phyloP scores from a whole-genome alignment of 1,140 invertebrate species.

The Orchesella cincta region DNA sequence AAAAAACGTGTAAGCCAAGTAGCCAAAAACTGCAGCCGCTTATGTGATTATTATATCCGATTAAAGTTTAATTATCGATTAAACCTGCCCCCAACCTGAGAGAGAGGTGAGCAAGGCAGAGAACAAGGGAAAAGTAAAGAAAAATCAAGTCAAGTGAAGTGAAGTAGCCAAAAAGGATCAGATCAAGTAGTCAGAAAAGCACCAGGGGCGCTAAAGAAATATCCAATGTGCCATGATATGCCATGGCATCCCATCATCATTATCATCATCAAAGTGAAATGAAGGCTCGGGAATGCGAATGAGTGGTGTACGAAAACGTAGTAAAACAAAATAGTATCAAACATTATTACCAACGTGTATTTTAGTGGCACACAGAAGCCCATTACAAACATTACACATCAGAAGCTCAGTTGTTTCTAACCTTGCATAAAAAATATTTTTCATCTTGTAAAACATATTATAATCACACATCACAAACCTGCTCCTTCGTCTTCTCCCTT shows the following conservation, averaged over 20 bases:
- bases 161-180: neutral
- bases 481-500: neutral
- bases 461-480: neutral
- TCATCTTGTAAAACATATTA: neutral
- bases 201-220: neutral
- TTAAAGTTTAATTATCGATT: slow-evolving; percentile 29
- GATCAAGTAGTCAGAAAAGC: neutral
- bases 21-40: slow-evolving; percentile 28
- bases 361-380: neutral
- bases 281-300: neutral
- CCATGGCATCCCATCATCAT: neutral
- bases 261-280: neutral
- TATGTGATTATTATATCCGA: slow-evolving; percentile 30
- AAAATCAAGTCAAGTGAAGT: neutral
- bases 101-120: neutral
- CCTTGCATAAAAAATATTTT: neutral
- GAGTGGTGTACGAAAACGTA: neutral
- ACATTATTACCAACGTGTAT: neutral
- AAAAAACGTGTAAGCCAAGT: slow-evolving; percentile 29
- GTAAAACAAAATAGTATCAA: neutral
- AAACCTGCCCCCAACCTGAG: slow-evolving; percentile 14
- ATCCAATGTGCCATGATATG: neutral
- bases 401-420: neutral
- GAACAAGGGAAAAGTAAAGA: neutral
- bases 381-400: too few relatives aligned